These are phyloP conservation scores for Girardinichthys multiradiatus DNA, from an alignment of 2,113 vertebrate genomes.

Conservation along the genomic window DNA sequence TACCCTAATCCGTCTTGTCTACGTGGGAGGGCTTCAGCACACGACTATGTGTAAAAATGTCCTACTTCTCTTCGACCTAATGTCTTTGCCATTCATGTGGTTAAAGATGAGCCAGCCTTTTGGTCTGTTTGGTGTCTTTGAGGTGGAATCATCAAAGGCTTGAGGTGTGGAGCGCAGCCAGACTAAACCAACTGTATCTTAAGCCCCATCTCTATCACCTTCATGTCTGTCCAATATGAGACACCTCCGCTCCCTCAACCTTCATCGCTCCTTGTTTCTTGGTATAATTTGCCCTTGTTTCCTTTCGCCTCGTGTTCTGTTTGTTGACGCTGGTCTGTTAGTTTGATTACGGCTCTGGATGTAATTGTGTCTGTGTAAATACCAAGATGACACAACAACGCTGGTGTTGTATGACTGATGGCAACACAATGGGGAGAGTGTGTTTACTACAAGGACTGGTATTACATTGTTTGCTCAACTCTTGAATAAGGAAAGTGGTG, in stretches of 20 bases:
- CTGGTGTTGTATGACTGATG: constrained; percentile 53
- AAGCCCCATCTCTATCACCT: constrained; percentile 52
- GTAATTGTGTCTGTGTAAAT: constrained; percentile 47
- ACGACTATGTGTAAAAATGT: constrained; percentile 46
- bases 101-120: constrained; percentile 64
- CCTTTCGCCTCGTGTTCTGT: constrained; percentile 49
- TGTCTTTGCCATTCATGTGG: constrained; percentile 46
- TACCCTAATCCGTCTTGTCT: constrained; percentile 25
- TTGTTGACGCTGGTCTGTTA: constrained; percentile 56
- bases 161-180: constrained; percentile 70
- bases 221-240: constrained; percentile 66
- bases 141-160: constrained; percentile 66
- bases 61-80: constrained; percentile 33
- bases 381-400: constrained; percentile 56
- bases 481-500: constrained; percentile 19
- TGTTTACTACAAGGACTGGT: constrained; percentile 44
- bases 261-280: constrained; percentile 36
- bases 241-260: background rate
- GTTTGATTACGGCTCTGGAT: constrained; percentile 54
- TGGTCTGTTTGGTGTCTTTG: constrained; percentile 67
- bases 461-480: constrained; percentile 52
- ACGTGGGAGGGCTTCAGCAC: constrained; percentile 59
- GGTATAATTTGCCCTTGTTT: constrained; percentile 43
- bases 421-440: constrained; percentile 49
- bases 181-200: constrained; percentile 61